Evolutionary conservation across 2,113 vertebrate species (phyloP).

Genomic region (Asarcornis scutulata): DNA sequence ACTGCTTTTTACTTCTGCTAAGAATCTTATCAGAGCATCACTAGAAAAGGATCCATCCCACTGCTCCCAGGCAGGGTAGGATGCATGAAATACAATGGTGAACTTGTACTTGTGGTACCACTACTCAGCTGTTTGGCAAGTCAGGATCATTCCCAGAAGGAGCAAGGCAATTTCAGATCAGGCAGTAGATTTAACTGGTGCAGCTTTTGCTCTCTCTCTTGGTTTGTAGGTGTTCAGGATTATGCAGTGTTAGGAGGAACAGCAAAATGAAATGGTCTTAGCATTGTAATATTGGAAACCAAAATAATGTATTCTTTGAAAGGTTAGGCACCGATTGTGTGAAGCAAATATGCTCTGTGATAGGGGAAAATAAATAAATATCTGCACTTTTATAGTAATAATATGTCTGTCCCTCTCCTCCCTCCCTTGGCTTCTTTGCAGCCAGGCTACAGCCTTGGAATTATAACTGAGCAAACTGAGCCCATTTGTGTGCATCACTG

Average conservation of each 20-base stretch:
- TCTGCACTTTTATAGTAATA: background rate
- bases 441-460: background rate
- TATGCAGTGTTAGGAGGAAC: background rate
- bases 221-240: background rate
- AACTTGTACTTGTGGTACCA: background rate
- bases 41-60: background rate
- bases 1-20: background rate
- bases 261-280: background rate
- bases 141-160: background rate
- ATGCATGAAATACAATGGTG: background rate
- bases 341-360: background rate
- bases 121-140: background rate
- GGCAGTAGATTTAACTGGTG: background rate
- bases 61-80: background rate
- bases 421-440: background rate
- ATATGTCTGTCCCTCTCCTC: background rate
- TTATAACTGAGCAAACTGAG: background rate
- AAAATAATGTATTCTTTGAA: background rate
- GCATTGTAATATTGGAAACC: background rate
- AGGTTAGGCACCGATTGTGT: background rate
- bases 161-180: slow-evolving; percentile 24
- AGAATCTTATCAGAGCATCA: background rate
- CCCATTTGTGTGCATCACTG: background rate
- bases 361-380: background rate
- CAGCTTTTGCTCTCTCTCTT: background rate